Conservation (phyloP, 2,113 vertebrate species). For the Clarias magur region DNA sequence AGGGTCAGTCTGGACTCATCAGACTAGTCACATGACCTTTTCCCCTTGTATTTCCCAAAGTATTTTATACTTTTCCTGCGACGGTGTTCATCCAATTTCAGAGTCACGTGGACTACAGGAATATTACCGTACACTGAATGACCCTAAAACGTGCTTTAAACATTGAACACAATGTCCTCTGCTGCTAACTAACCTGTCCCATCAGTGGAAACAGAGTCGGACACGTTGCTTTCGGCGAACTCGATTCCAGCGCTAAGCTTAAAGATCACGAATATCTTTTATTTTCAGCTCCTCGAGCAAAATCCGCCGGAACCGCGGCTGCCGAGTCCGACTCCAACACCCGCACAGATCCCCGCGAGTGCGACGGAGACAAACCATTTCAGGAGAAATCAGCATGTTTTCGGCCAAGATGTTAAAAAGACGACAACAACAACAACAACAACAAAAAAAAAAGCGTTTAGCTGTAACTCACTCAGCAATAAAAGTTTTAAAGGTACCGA, state of each 20-base stretch:
- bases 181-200: not conserved
- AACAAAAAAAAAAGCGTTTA: not conserved
- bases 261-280: not conserved
- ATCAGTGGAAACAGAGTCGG: not conserved
- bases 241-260: not conserved
- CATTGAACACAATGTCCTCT: not conserved
- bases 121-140: not conserved
- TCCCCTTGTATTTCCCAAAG: no score
- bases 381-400: constrained; percentile 17
- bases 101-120: not conserved
- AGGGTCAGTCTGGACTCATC: no score
- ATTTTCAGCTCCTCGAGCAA: not conserved
- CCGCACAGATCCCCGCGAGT: not conserved
- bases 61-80: no score
- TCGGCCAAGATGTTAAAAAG: not conserved
- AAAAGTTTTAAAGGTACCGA: not conserved
- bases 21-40: no score
- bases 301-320: not conserved
- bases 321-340: not conserved
- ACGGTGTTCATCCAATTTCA: no score
- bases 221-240: not conserved
- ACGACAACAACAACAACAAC: no score
- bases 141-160: not conserved
- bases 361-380: not conserved
- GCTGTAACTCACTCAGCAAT: not conserved